Base-by-base conservation (phyloP, 2,113 vertebrate genomes). In the Hippocampus mohnikei region DNA sequence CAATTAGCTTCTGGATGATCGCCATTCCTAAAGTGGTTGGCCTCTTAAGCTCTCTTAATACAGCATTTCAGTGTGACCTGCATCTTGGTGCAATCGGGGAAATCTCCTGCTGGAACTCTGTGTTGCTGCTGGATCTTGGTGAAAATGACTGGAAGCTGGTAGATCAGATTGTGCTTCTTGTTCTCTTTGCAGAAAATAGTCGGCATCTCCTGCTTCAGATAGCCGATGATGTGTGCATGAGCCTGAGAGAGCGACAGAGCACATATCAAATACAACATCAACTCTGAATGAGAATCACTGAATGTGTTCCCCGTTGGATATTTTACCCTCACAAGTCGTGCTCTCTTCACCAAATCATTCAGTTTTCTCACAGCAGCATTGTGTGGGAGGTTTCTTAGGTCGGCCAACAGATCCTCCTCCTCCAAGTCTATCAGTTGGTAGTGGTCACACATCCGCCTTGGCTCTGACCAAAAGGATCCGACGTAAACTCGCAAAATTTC, bases 401-500 rank as follows among this genome's bases (percentile, higher is more conserved):
- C 95, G 0, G 89, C 83, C 89, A 97, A 91, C 3, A 97, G 88
- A 60, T 95, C 95, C 72, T 95, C 94, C 76, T 95, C 95, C 88
- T 96, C 95, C 52, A 93, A 41, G 89, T 96, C 93, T 11, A 97
- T 94, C 66, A 97, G 92, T n/a, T 75, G 88, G 69, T 94, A 89
- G 89, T 96, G 94, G 84, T 95, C 93, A 0, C 94, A 84, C 72
- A 83, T 88, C 44, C 92, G 92, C 25, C 95, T 91, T 0, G 94
- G 95, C 82, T 96, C 90, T 1, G 94, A 88, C 95, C 95, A 96
- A 91, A 97, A 96, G 74, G 95, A 96, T 9, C 94, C 95, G 0
- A 96, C 93, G 87, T 94, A 95, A 85, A 96, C 93, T 0, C 94
- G 88, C 75, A 96, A 83, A 53, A 97, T 94, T 87, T 97, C 95